These are phyloP conservation scores for Saturnia japonica DNA, from an alignment of 2,888 invertebrate genomes.

Conservation along the genomic window DNA sequence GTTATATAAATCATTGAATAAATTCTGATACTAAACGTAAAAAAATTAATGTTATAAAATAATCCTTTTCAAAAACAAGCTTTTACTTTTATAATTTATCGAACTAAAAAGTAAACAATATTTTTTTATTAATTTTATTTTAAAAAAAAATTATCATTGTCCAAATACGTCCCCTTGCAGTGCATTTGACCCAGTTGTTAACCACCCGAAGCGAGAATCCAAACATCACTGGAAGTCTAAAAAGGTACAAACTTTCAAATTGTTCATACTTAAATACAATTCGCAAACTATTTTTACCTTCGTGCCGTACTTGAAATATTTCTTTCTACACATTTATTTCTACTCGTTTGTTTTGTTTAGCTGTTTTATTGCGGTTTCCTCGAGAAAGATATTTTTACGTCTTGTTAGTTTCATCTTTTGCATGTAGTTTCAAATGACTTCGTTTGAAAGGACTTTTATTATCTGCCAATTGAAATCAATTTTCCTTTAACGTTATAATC, in stretches of 20 bases:
- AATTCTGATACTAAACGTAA: too few relatives aligned
- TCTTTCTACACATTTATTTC: background rate
- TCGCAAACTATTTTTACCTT: background rate
- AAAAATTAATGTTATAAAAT: too few relatives aligned
- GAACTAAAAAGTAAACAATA: too few relatives aligned
- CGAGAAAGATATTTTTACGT: conserved; percentile 8
- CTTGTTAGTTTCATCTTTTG: conserved; percentile 5
- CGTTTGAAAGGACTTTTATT: background rate
- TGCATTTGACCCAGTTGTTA: background rate
- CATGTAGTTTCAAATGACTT: background rate
- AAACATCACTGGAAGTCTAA: background rate
- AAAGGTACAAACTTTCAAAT: background rate
- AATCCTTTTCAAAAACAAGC: too few relatives aligned
- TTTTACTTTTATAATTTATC: too few relatives aligned
- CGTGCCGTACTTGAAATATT: background rate
- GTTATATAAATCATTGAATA: too few relatives aligned
- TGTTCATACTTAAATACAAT: background rate
- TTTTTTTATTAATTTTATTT: too few relatives aligned
- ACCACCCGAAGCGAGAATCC: background rate
- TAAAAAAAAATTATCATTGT: too few relatives aligned
- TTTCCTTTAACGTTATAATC: too few relatives aligned
- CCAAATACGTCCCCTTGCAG: background rate
- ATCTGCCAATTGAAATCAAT: too few relatives aligned
- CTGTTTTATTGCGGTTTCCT: conserved; percentile 6
- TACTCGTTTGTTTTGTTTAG: conserved; percentile 1